Evolutionary conservation across 2,797 vertebrate species (phyloP), one percentile per base, ranked within the genome.

Genomic region (Gobionotothen gibberifrons): DNA sequence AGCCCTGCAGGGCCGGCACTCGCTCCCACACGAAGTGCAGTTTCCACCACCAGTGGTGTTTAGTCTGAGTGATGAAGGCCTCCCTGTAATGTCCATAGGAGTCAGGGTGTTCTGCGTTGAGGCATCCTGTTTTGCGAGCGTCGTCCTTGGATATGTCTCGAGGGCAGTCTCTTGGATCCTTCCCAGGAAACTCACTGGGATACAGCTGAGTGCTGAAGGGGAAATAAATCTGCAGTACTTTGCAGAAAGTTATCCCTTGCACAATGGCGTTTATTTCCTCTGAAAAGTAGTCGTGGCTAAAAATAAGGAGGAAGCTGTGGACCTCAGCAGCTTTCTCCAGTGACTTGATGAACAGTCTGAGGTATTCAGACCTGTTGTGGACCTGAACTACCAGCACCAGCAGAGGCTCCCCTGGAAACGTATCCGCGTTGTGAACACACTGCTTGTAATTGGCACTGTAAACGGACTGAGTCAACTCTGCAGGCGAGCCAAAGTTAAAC

Each of bases 1-100:
- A 94, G 29, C 94, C 95, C 64, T 90, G 93, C 68, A 95, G 77
- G 0, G 47, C 87, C 16, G 79, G 86, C 55, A 96, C 90, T 9
- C 94, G 90, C 79, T 96, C 95, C 92, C 94, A 96, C 63, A 95
- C 93, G 43, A 95, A 96, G 87, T 96, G 95, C 78, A 96, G 32
- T 51, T 95, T 95, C 95, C 95, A 96, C 94, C 93, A 95, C 95
- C 95, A 96, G 88, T 96, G 95, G 85, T 96, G 95, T 76, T 96
- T 96, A 78, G 93, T 90, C 36, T 95, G 94, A 0, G 94, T 94
- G 63, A 96, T 91, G 67, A 76, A 83, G 1, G 95, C 92, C 56
- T 96, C 95, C 65, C 95, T 78, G 87, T 96, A 96, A 76, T 96
- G 95, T 2, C 94, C 94, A 0, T 95, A 94, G 0, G 89, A 89